phyloP scores from a whole-genome alignment of 2,888 invertebrate genomes.

The Cantharis rustica region DNA sequence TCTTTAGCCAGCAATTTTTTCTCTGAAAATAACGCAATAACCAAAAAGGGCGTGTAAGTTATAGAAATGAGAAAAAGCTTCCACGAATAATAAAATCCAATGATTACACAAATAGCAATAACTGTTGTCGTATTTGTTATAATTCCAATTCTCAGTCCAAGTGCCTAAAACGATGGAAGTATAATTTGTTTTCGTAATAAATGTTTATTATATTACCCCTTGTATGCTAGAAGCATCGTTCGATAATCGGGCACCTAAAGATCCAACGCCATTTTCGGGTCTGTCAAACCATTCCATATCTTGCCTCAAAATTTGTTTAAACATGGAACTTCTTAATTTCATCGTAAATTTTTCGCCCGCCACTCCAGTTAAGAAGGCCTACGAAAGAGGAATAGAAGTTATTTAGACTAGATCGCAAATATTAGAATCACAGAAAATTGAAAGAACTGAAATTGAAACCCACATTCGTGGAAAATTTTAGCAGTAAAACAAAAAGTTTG shows the following conservation, averaged over 20 bases:
- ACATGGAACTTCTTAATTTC: conserved; percentile 69
- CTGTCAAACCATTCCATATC: conserved; percentile 79
- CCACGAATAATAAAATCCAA: conserved; percentile 76
- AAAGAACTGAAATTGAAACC: not conserved
- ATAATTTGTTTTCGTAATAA: not conserved
- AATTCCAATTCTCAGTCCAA: conserved; percentile 79
- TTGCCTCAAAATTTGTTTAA: conserved; percentile 70
- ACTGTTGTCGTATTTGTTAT: conserved; percentile 75
- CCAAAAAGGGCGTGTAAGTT: conserved; percentile 73
- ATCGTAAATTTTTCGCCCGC: conserved; percentile 82
- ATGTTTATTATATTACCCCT: conserved; percentile 62
- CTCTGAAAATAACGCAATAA: conserved; percentile 69
- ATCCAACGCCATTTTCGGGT: conserved; percentile 73
- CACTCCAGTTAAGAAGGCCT: conserved; percentile 66
- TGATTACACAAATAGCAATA: conserved; percentile 64
- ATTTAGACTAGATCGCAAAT: no score
- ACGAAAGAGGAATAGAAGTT: not conserved
- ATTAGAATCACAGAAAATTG: not conserved
- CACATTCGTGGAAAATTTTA: conserved; percentile 43
- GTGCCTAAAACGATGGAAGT: conserved; percentile 63
- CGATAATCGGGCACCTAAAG: conserved; percentile 74
- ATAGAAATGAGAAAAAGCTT: conserved; percentile 73
- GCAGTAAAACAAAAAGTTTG: conserved; percentile 73
- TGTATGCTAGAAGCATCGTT: conserved; percentile 80
- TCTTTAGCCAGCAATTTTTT: conserved; percentile 68